Base-by-base conservation (phyloP, 2,888 invertebrate genomes). In the Thereva nobilitata region DNA sequence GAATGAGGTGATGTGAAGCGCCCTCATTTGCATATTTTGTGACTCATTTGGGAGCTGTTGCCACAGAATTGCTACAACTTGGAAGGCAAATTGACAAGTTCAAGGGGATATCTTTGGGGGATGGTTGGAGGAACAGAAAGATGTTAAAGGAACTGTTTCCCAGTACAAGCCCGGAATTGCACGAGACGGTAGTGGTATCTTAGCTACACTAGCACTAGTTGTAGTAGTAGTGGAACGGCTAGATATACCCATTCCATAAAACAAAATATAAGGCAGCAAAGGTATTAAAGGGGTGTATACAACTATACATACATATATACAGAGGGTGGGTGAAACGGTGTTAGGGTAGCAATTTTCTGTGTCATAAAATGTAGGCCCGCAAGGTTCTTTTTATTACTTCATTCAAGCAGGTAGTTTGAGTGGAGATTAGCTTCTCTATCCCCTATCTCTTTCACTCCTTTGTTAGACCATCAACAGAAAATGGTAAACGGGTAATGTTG, bases 41-140 rank as follows among this genome's bases (percentile, higher is more conserved):
- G 65, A 69, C 65, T 69, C 69, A 69, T 69, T 67, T 69, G 69
- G 69, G 69, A 65, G 69, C 67, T 69, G 69, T 69, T 69, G 61
- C 65, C 67, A 61, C 67, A 56, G 61, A 67, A 69, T 66, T 67
- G 67, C 67, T 66, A 67, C 67, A 67, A 67, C 56, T 69, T 63
- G 59, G 57, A 69, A 69, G 69, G 66, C 40, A 69, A 69, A 69
- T 69, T 69, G 67, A 66, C 69, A 69, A 67, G 45, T 66, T 66
- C 63, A 65, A 56, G 56, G 53, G 61, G 61, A 61, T 61, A 50
- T 61, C 50, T 50, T 40, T 40, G 34, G 55, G 40, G 61, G 23
- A 23, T 23, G 23, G 23, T 23, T 23, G 23, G 23, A 23, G 23
- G 23, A 23, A 23, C 23, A 23, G 35, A 50, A 49, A 61, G 61